Evolutionary conservation across 1,140 invertebrate species (phyloP), one percentile per base, ranked within the genome.

Genomic region (Habropoda laboriosa): DNA sequence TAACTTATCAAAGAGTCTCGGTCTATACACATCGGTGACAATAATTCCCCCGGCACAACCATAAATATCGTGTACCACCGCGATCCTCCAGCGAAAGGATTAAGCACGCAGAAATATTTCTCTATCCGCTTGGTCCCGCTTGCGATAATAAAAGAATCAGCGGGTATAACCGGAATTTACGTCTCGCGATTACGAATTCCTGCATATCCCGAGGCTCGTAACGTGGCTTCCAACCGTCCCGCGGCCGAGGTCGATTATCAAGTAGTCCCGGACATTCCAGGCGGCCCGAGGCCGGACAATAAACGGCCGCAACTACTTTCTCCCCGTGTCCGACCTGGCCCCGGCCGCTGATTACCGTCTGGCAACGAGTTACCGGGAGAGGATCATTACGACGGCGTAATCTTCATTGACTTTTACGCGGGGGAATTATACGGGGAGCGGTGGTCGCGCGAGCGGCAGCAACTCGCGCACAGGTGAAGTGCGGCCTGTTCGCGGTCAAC

Each of bases 271-370:
- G 73, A 57, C 63, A 45, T 68, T 76, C 38, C 51, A 55, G 32
- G 30, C 27, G 13, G 73, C 63, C 49, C 63, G 61, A 51, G 42
- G 55, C 66, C 75, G 45, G 53, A 71, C 55, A 24, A 60, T 78
- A 78, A 78, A 78, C 75, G 67, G 38, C 53, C 55, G 67, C 40
- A 58, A 71, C 67, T 47, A 78, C 75, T 78, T 78, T 78, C 75
- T 60, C 75, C 35, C 42, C 66, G 24, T 30, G 42, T 13, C 53
- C 18, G 42, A 70, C 13, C 53, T 24, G 38, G 42, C 3, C 21
- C 58, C n/a, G n/a, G 32, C 21, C 16, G 49, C 75, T 70, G 67
- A 78, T 78, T 71, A 78, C 42, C n/a, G 53, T 30, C 53, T 2
- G 30, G 24, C 47, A 51, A 38, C 64, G 53, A 60, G 40, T 53